Conservation (phyloP, 2,888 invertebrate species). For the Mesorhabditis belari region DNA sequence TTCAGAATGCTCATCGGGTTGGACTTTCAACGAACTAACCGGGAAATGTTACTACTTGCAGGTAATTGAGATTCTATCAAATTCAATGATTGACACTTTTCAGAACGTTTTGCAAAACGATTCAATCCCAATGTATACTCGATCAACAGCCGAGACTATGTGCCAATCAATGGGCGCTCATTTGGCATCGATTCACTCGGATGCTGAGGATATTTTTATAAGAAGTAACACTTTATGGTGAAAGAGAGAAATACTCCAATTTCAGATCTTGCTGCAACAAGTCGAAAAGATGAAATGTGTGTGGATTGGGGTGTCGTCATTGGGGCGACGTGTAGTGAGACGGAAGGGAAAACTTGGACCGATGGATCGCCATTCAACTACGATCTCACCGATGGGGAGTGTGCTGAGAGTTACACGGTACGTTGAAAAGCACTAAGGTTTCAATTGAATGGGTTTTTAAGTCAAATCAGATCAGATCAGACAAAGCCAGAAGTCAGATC, state of each 20-base stretch:
- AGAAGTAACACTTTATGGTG: not conserved
- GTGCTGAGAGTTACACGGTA: not conserved
- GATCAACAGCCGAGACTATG: not conserved
- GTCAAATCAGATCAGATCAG: too few relatives aligned
- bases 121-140: not conserved
- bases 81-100: not conserved
- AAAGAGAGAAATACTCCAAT: too few relatives aligned
- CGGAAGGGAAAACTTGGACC: not conserved
- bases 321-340: not conserved
- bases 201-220: not conserved
- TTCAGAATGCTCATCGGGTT: not conserved
- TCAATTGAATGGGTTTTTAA: too few relatives aligned
- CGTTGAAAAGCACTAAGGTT: too few relatives aligned
- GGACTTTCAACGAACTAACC: not conserved
- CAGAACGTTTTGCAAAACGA: not conserved
- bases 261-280: not conserved
- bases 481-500: too few relatives aligned
- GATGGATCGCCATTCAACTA: not conserved
- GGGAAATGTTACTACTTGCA: not conserved
- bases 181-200: not conserved
- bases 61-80: not conserved
- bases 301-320: not conserved
- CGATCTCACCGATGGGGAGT: not conserved
- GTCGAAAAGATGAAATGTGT: not conserved
- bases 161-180: not conserved